Evolutionary conservation across 1,140 invertebrate genomes (phyloP).

Genomic region (Oryctes rhinoceros): DNA sequence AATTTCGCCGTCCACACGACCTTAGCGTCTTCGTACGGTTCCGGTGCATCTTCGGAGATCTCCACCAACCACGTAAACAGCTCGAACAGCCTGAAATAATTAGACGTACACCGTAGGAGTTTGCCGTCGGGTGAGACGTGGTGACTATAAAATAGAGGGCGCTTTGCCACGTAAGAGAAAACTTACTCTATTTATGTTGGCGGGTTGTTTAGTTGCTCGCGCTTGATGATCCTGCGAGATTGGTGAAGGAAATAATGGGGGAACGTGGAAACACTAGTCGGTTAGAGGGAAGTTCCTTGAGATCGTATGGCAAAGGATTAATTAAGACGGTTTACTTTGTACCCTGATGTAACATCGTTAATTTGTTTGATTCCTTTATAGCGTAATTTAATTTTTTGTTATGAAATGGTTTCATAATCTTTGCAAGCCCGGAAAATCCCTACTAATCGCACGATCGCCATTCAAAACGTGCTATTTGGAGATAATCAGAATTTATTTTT

Average conservation of each 20-base stretch:
- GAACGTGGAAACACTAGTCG: background rate
- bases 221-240: background rate
- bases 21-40: constrained; percentile 79
- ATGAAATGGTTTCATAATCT: too few species aligned
- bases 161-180: too few species aligned
- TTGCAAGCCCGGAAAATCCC: too few species aligned
- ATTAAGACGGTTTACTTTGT: too few species aligned
- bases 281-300: background rate
- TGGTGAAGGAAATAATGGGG: background rate
- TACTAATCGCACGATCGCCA: too few species aligned
- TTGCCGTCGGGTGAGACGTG: background rate
- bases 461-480: too few species aligned
- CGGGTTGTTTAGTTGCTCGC: background rate
- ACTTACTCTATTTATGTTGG: background rate
- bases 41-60: constrained; percentile 82
- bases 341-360: too few species aligned
- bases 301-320: too few species aligned
- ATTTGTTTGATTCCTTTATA: too few species aligned
- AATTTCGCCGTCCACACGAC: constrained; percentile 84
- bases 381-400: too few species aligned
- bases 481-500: too few species aligned
- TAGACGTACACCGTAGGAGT: background rate
- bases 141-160: too few species aligned
- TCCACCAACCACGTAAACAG: constrained; percentile 91
- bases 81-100: constrained; percentile 73